Evolutionary conservation across 2,888 invertebrate species (phyloP), one percentile per base, ranked within the genome.

Genomic region (Blastobasis lacticolella): DNA sequence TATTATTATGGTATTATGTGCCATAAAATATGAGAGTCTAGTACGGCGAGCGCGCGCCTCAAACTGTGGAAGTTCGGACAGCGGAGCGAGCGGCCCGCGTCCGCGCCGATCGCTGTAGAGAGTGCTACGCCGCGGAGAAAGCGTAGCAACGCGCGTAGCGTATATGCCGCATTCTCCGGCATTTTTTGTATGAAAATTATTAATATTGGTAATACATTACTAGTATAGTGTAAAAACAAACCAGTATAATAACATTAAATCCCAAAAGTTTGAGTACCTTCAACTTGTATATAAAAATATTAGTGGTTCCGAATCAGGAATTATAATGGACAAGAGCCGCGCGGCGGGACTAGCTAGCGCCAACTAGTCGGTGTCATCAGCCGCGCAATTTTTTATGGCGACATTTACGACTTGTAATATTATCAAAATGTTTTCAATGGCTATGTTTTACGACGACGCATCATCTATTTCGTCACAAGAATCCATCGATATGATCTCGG

Each of bases 1-100:
- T 86, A 86, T 84, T 83, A 86, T 85, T 85, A 82, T 79, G 76
- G 73, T 73, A 80, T 86, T 83, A 84, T 85, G 78, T 69, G 79
- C 82, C 81, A 84, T 88, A 86, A 86, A 86, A 86, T 81, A 84
- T 81, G 67, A 73, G 69, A 67, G 69, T 68, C 58, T 64, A 70
- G 70, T 67, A 64, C 63, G 56, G 49, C 46, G 48, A 62, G 57
- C 57, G 61, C 55, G 83, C 48, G 75, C 78, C 81, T 71, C 83
- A 86, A 87, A 78, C 66, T 73, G 55, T 68, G 42, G 42, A 8
- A 23, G 23, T 23, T 23, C 3, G 23, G 23, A 23, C 23, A 23
- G 1, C 2, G 23, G 23, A 23, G 23, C 23, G 23, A 23, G 23
- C 23, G 23, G 23, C 23, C 23, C 59, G 54, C 46, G 37, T 48